These are phyloP conservation scores for Thecocarcelia acutangulata DNA, from an alignment of 2,888 invertebrate genomes.

Conservation along the genomic window DNA sequence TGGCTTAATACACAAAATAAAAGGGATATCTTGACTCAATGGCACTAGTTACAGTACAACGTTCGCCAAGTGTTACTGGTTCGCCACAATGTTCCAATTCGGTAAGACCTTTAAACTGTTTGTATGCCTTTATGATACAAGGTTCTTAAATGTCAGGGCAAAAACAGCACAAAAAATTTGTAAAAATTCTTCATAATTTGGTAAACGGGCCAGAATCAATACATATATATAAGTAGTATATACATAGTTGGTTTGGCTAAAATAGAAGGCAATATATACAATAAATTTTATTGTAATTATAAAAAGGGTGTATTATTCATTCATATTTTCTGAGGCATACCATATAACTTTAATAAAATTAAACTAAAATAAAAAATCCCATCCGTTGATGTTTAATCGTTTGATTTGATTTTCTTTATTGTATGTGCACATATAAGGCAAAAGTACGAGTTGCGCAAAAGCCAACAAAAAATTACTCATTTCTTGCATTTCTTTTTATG, in stretches of 20 bases:
- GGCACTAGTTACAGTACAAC: slow-evolving; percentile 88
- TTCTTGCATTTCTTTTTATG: slow-evolving; percentile 67
- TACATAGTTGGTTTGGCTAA: slow-evolving; percentile 1
- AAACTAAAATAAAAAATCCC: slow-evolving; percentile 30
- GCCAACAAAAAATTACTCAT: slow-evolving; percentile 72
- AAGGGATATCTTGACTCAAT: slow-evolving; percentile 78
- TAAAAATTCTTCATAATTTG: background rate
- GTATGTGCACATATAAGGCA: slow-evolving; percentile 72
- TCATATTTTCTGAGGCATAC: slow-evolving; percentile 32
- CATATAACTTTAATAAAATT: slow-evolving; percentile 45
- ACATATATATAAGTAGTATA: no score
- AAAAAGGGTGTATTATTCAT: slow-evolving; percentile 62
- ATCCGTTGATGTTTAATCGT: slow-evolving; percentile 44
- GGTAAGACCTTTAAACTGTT: slow-evolving; percentile 75
- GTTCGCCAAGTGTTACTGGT: slow-evolving; percentile 87
- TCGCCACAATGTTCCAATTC: slow-evolving; percentile 82
- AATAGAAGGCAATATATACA: background rate
- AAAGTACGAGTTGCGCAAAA: slow-evolving; percentile 73
- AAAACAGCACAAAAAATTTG: slow-evolving; percentile 18
- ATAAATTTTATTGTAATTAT: slow-evolving; percentile 13
- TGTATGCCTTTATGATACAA: slow-evolving; percentile 32
- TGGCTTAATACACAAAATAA: slow-evolving; percentile 32
- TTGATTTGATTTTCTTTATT: slow-evolving; percentile 62
- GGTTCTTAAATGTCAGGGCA: slow-evolving; percentile 60
- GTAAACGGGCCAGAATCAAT: slow-evolving; percentile 1